Conservation (phyloP, 1,140 invertebrate genomes). For the Harlomillsia oculata region DNA sequence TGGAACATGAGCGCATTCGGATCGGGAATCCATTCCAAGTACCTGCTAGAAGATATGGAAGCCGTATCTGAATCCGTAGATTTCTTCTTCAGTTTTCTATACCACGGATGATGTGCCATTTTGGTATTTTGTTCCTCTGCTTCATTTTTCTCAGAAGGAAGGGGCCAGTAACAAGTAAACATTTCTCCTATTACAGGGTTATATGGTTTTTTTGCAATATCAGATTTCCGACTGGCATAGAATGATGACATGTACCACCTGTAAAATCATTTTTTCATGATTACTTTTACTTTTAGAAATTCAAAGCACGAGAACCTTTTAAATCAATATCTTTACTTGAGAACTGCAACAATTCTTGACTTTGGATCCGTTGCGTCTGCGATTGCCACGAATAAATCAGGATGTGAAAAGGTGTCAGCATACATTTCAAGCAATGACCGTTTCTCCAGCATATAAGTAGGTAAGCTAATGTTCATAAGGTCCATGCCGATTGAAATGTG, state of each 20-base stretch:
- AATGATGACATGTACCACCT: slow-evolving; percentile 94
- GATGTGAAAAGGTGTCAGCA: slow-evolving; percentile 95
- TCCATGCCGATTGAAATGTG: slow-evolving; percentile 98
- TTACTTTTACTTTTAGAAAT: background rate
- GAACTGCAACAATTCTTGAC: slow-evolving; percentile 85
- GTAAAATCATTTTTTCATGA: slow-evolving; percentile 24
- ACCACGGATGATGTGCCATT: background rate
- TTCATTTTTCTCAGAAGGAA: slow-evolving; percentile 37
- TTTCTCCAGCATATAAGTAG: slow-evolving; percentile 92
- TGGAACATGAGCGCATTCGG: slow-evolving; percentile 61
- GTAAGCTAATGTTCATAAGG: slow-evolving; percentile 90
- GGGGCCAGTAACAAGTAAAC: slow-evolving; percentile 80
- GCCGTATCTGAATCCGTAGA: background rate
- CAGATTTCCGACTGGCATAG: slow-evolving; percentile 87
- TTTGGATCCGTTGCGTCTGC: slow-evolving; percentile 67
- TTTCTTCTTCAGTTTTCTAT: slow-evolving; percentile 1
- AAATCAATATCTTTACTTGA: slow-evolving; percentile 40
- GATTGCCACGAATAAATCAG: slow-evolving; percentile 87
- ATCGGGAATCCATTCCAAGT: slow-evolving; percentile 32
- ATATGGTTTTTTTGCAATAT: slow-evolving; percentile 94
- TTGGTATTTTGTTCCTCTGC: background rate
- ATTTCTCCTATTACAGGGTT: slow-evolving; percentile 93
- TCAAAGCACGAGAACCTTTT: background rate
- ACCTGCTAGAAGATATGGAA: slow-evolving; percentile 7
- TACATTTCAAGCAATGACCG: slow-evolving; percentile 95